phyloP scores from a whole-genome alignment of 2,888 invertebrate genomes.

The Eupithecia exiguata region DNA sequence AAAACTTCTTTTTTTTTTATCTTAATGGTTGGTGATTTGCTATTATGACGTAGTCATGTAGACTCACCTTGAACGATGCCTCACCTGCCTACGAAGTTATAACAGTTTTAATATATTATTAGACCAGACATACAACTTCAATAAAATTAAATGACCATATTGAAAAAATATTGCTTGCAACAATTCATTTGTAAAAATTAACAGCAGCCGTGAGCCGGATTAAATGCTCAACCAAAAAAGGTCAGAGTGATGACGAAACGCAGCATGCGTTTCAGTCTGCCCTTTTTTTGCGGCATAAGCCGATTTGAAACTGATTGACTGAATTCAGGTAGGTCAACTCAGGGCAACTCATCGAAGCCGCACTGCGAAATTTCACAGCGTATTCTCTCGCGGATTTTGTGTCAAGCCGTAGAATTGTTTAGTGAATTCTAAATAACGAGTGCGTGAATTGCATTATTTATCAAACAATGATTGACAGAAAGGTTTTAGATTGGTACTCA shows the following conservation, averaged over 20 bases:
- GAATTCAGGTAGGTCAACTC: not conserved
- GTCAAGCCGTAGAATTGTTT: not conserved
- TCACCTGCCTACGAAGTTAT: not conserved
- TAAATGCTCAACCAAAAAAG: not conserved
- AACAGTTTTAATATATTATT: not conserved
- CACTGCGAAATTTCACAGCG: not conserved
- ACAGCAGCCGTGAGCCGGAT: not conserved
- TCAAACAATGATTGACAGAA: not conserved
- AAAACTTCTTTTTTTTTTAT: not conserved
- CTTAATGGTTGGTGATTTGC: not conserved
- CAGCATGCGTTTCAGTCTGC: not conserved
- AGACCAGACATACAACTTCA: not conserved
- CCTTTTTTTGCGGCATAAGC: not conserved
- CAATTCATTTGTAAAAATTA: not conserved
- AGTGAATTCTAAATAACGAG: not conserved
- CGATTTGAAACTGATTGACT: not conserved
- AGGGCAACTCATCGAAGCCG: not conserved
- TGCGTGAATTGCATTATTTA: not conserved
- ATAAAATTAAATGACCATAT: not conserved
- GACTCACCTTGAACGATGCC: not conserved
- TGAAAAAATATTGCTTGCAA: not conserved
- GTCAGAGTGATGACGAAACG: too few relatives aligned
- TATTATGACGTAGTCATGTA: not conserved
- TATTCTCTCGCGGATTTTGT: constrained; percentile 1
- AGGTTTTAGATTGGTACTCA: too few relatives aligned